phyloP scores from a whole-genome alignment of 2,888 invertebrate genomes.

The Chironomus riparius region DNA sequence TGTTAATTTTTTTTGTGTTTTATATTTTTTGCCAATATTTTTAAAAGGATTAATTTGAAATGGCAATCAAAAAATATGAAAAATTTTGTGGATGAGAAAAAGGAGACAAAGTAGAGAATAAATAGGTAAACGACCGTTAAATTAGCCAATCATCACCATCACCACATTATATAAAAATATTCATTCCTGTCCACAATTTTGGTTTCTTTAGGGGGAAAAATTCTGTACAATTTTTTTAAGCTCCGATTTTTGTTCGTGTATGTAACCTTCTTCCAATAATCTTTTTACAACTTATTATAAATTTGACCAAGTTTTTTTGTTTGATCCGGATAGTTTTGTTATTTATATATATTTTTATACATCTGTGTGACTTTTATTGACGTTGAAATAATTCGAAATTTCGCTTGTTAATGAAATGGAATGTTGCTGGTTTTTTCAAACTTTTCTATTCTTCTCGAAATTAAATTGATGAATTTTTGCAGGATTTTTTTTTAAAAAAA shows the following conservation, averaged over 20 bases:
- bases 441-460: not conserved
- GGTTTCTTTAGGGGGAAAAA: no score
- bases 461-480: no score
- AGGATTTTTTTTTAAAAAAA: not conserved
- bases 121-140: slow-evolving; percentile 12
- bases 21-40: slow-evolving; percentile 16
- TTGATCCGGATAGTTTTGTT: not conserved
- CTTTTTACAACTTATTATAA: no score
- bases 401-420: not conserved
- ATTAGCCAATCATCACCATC: slow-evolving; percentile 24
- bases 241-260: no score
- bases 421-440: not conserved
- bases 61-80: not conserved
- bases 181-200: no score
- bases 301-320: no score
- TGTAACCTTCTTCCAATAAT: not conserved
- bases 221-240: not conserved
- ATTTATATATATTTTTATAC: slow-evolving; percentile 18
- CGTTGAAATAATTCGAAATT: no score
- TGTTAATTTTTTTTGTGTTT: slow-evolving; percentile 29
- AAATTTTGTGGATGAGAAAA: not conserved
- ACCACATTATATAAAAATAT: slow-evolving; percentile 19
- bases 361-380: slow-evolving; percentile 22
- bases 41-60: not conserved
- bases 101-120: not conserved